These are phyloP conservation scores for Sebastes flavidus DNA, from an alignment of 2,797 vertebrate genomes.

Conservation along the genomic window DNA sequence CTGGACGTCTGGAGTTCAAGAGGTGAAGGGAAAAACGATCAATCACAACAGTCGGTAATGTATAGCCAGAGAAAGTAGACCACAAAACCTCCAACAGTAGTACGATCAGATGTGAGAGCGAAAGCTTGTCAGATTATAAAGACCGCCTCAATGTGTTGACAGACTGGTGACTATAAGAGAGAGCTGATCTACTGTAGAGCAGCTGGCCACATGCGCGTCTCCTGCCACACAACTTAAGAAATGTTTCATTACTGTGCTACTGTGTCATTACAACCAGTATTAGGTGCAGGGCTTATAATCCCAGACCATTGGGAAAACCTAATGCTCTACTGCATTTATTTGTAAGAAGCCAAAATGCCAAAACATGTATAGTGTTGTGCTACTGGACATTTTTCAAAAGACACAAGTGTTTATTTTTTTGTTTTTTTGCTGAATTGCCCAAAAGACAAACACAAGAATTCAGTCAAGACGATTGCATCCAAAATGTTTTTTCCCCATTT, in stretches of 20 bases:
- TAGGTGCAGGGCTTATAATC: background rate
- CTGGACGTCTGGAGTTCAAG: background rate
- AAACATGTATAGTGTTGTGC: background rate
- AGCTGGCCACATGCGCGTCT: slow-evolving; percentile 2
- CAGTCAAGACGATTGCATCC: background rate
- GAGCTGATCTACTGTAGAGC: background rate
- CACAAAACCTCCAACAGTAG: background rate
- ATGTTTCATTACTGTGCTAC: background rate
- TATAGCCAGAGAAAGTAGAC: background rate
- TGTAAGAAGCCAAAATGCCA: background rate
- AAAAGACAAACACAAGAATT: background rate
- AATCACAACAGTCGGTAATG: background rate
- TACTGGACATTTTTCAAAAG: background rate
- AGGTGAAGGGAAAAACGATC: background rate
- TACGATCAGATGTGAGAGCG: background rate
- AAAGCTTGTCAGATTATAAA: slow-evolving; percentile 9
- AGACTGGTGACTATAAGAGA: background rate
- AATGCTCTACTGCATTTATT: background rate
- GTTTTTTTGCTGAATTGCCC: background rate
- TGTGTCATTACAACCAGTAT: background rate
- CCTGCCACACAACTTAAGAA: background rate
- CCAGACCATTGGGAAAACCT: background rate
- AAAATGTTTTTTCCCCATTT: background rate
- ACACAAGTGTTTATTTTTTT: background rate
- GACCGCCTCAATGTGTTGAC: background rate